Evolutionary conservation across 1,140 invertebrate genomes (phyloP), one percentile per base, ranked within the genome.

Genomic region (Brachionus sp.): DNA sequence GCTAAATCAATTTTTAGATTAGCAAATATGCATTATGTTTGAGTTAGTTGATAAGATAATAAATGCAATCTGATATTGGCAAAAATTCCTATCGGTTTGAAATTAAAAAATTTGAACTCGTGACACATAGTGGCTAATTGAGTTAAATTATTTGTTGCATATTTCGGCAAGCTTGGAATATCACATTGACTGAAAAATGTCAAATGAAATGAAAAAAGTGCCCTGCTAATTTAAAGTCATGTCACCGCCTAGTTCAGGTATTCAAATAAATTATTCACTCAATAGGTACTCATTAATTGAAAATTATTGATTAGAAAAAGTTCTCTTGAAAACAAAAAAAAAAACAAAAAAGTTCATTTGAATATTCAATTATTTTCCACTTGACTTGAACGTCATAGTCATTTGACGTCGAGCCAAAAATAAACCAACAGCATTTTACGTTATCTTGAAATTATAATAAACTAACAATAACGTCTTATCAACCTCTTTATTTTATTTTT

Each of bases 281-380:
- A 25, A 57, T n/a, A 57, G 50, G 50, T 57, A 25, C 50, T 57
- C 5, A 4, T 19, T 57, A 6, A 57, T 57, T 57, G 50, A 35
- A 19, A 70, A 70, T 39, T 70, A 70, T 70, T 39, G 66, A 70
- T 70, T 70, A 5, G 33, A 39, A 37, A 70, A 57, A n/a, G n/a
- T 13, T 7, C n/a, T 35, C 16, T 70, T 70, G 13, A 19, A 6
- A 10, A n/a, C 0, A 16, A 37, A 39, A 39, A n/a, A 19, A 57
- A 57, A 12, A 57, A 12, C 6, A n/a, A 19, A 57, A 70, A 39
- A 37, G 33, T 39, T 70, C 37, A 39, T 70, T 33, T 66, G 64
- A 66, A 66, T 66, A 66, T 66, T 66, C 64, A 70, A 70, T 70
- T 70, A 70, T 70, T 70, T 70, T 70, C 66, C 66, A 70, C 66